Evolutionary conservation across 2,888 invertebrate genomes (phyloP), one percentile per base, ranked within the genome.

Genomic region (Polymixis flavicincta): DNA sequence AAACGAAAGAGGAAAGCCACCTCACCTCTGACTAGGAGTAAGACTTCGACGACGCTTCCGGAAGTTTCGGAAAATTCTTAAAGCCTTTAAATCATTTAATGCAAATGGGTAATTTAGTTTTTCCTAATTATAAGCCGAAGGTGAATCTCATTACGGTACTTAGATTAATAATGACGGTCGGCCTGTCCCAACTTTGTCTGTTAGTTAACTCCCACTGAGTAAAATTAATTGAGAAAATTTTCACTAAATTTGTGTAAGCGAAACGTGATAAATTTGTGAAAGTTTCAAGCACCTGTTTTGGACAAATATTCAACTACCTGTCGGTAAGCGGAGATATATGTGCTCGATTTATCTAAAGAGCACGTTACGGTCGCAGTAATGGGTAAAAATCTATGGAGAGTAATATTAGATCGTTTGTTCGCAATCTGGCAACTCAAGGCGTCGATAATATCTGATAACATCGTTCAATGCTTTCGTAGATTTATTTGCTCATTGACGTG

Each of bases 171-270:
- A 90, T 86, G 85, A 84, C 87, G 89, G 87, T 85, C 81, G 85
- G 85, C 82, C 87, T 85, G 87, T 86, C 87, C 84, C 70, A 92
- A 92, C 90, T 91, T 91, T 85, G 80, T 87, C 88, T 89, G 91
- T 90, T 90, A 87, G 88, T 89, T 88, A 90, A 91, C 89, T 90
- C 89, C 86, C 86, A 84, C 88, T 85, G 87, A 89, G 88, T 88
- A 87, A 90, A 92, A 92, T 92, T 90, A 91, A 92, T 91, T 91
- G 89, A 89, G 89, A 89, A 91, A 92, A 91, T 90, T 87, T 89
- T 85, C 88, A 90, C 87, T 87, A 89, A 89, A 89, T 90, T 91
- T 88, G 86, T 86, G 88, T 90, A 85, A 78, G 86, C 82, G 80
- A 85, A 88, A 86, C 85, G 88, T 91, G 87, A 91, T 90, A 91